These are phyloP conservation scores for Drosophila novamexicana DNA, from an alignment of 1,140 invertebrate genomes.

Conservation along the genomic window DNA sequence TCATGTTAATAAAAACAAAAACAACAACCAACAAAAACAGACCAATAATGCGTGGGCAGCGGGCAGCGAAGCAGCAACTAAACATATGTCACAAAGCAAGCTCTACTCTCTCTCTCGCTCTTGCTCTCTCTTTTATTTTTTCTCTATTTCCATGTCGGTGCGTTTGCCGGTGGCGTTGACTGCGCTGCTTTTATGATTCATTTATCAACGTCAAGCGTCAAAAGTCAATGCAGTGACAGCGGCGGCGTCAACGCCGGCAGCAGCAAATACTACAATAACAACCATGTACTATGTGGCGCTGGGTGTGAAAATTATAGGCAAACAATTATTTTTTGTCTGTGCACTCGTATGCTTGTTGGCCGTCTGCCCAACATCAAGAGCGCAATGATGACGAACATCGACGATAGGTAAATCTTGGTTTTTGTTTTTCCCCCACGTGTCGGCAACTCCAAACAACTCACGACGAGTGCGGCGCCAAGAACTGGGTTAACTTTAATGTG, in stretches of 20 bases:
- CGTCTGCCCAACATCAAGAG: conserved; percentile 48
- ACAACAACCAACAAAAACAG: conserved; percentile 48
- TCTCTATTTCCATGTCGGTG: conserved; percentile 16
- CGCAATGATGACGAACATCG: conserved; percentile 33
- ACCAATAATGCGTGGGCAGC: conserved; percentile 34
- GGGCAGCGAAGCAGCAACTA: conserved; percentile 26
- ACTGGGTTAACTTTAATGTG: conserved; percentile 64
- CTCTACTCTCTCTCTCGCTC: neutral
- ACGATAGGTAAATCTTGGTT: conserved; percentile 60
- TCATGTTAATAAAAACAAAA: conserved; percentile 44
- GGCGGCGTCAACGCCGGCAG: neutral
- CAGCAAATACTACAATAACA: conserved; percentile 33
- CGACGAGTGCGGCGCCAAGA: conserved; percentile 55
- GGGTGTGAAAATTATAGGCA: conserved; percentile 61
- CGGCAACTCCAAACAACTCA: conserved; percentile 55
- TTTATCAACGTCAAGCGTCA: conserved; percentile 74
- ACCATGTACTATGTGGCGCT: conserved; percentile 18
- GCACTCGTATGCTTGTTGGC: conserved; percentile 61
- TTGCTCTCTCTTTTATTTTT: neutral
- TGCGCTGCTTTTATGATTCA: conserved; percentile 77
- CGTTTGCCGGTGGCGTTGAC: conserved; percentile 45
- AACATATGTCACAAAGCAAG: conserved; percentile 27
- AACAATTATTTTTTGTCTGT: conserved; percentile 47
- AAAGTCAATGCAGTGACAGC: conserved; percentile 63
- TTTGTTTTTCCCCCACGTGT: conserved; percentile 11